Evolutionary conservation across 2,888 invertebrate genomes (phyloP).

Genomic region (Xiphydria camelus): DNA sequence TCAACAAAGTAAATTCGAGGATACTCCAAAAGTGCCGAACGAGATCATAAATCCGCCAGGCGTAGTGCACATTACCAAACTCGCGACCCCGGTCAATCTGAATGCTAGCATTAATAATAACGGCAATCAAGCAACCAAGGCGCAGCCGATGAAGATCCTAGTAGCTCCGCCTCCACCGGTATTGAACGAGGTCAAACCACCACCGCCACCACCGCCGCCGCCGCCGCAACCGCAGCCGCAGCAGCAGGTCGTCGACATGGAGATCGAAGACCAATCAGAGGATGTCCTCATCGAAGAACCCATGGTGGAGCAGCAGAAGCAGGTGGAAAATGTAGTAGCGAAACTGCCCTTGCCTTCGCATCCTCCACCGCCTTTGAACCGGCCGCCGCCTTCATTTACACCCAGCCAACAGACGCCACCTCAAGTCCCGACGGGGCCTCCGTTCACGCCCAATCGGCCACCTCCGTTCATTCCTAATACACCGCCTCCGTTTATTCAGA

Average conservation of each 20-base stretch:
- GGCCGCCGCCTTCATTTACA: conserved; percentile 38
- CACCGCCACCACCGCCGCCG: too few species aligned
- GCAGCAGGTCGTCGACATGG: conserved; percentile 53
- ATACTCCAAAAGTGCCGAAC: conserved; percentile 52
- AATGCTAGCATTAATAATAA: too few species aligned
- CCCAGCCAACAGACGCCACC: conserved; percentile 21
- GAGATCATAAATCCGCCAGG: conserved; percentile 56
- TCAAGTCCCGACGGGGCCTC: conserved; percentile 23
- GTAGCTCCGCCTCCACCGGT: conserved; percentile 54
- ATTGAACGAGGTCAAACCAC: conserved; percentile 37
- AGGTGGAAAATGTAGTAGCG: conserved; percentile 17
- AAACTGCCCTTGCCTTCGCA: conserved; percentile 31
- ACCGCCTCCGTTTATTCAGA: conserved; percentile 39
- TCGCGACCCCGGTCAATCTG: conserved; percentile 47
- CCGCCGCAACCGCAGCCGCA: conserved; percentile 29
- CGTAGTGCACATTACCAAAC: conserved; percentile 53
- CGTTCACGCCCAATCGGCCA: conserved; percentile 41
- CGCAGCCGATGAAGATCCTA: conserved; percentile 48
- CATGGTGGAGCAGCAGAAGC: conserved; percentile 33
- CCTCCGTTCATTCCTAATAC: conserved; percentile 42
- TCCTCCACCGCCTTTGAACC: conserved; percentile 30
- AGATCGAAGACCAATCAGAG: conserved; percentile 52
- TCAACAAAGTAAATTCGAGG: conserved; percentile 53
- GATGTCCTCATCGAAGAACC: conserved; percentile 50
- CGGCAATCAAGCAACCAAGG: conserved; percentile 23